Evolutionary conservation across 2,888 invertebrate genomes (phyloP).

Genomic region (Drosophila prolongata): DNA sequence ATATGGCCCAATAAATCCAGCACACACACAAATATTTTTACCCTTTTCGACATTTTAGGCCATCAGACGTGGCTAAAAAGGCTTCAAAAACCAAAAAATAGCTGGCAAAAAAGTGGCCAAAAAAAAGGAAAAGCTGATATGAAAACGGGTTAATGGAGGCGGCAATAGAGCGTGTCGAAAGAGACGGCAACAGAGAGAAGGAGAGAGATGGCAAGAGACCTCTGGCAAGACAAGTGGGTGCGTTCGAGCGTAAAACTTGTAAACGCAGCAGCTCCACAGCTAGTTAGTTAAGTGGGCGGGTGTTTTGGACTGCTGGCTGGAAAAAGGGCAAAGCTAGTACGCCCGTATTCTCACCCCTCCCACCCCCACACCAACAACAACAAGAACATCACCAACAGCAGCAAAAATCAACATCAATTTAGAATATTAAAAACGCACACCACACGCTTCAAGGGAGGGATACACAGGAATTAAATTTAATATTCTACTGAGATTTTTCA

Average conservation of each 20-base stretch:
- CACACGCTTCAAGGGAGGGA: slow-evolving; percentile 17
- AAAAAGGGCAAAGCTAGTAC: slow-evolving; percentile 38
- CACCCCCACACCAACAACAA: slow-evolving; percentile 5
- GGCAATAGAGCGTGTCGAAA: slow-evolving; percentile 38
- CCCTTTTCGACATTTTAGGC: slow-evolving; percentile 14
- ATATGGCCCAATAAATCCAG: slow-evolving; percentile 61
- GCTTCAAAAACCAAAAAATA: slow-evolving; percentile 64
- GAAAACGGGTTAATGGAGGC: slow-evolving; percentile 72
- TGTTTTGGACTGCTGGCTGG: slow-evolving; percentile 13
- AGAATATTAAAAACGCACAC: slow-evolving; percentile 76
- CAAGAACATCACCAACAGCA: slow-evolving; percentile 27
- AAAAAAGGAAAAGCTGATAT: slow-evolving; percentile 38
- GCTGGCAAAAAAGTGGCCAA: slow-evolving; percentile 32
- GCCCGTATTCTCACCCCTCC: background rate
- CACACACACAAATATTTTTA: slow-evolving; percentile 21
- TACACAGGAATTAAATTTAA: background rate
- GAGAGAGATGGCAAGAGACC: slow-evolving; percentile 40
- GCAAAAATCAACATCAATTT: slow-evolving; percentile 76
- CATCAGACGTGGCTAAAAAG: slow-evolving; percentile 57
- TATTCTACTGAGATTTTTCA: too few species aligned
- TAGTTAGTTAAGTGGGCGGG: slow-evolving; percentile 77
- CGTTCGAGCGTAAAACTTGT: slow-evolving; percentile 77
- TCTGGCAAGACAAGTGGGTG: slow-evolving; percentile 77
- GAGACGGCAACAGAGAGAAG: slow-evolving; percentile 9
- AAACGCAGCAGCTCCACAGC: slow-evolving; percentile 69